Evolutionary conservation across 2,888 invertebrate genomes (phyloP).

Genomic region (Deilephila elpenor): DNA sequence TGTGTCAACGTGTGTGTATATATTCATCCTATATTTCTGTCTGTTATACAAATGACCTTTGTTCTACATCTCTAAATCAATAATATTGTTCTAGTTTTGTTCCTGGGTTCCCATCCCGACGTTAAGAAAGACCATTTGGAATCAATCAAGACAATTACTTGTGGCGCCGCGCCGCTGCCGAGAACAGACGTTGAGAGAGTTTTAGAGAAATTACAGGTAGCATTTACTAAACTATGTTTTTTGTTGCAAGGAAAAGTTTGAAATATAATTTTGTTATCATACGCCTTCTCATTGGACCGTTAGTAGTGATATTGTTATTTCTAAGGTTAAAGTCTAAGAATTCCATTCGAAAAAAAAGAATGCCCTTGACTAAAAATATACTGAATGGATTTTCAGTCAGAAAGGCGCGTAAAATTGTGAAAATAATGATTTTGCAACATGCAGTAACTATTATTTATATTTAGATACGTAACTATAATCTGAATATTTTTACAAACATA

Average conservation of each 20-base stretch:
- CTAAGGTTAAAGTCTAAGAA: no score
- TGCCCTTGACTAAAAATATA: no score
- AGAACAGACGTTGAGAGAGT: conserved; percentile 81
- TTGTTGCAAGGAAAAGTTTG: not conserved
- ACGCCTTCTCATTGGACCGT: no score
- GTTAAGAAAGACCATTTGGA: conserved; percentile 84
- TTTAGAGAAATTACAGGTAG: conserved; percentile 70
- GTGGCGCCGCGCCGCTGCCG: conserved; percentile 89
- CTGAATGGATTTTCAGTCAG: no score
- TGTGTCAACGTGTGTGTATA: no score
- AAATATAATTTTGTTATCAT: no score
- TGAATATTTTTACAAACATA: no score
- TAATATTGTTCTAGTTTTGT: conserved; percentile 78
- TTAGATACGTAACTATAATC: no score
- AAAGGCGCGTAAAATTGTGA: not conserved
- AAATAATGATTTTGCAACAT: no score
- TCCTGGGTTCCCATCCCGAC: conserved; percentile 86
- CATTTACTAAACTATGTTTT: not conserved
- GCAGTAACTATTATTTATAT: no score
- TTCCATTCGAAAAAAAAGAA: not conserved
- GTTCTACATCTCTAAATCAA: not conserved
- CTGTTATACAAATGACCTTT: not conserved
- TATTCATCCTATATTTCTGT: not conserved
- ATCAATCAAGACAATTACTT: conserved; percentile 78
- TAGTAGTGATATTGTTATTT: no score